Evolutionary conservation across 2,888 invertebrate genomes (phyloP).

Genomic region (Drosophila paucipuncta): DNA sequence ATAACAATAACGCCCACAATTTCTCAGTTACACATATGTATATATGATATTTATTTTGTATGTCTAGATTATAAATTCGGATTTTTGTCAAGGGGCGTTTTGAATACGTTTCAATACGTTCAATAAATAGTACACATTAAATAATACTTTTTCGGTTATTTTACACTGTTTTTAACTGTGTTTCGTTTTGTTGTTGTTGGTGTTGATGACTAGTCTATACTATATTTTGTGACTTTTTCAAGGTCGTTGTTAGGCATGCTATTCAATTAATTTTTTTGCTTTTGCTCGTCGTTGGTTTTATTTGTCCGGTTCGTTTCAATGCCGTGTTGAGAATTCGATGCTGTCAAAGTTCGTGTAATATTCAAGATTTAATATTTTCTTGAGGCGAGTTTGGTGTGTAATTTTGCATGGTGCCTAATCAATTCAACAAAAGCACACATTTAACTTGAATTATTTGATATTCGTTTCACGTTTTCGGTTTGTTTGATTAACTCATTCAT

Average conservation of each 20-base stretch:
- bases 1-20: constrained; percentile 58
- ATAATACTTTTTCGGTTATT: constrained; percentile 64
- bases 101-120: constrained; percentile 27
- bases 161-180: constrained; percentile 50
- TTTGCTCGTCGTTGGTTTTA: constrained; percentile 6
- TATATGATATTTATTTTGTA: not conserved
- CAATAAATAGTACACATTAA: constrained; percentile 67
- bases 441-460: constrained; percentile 13
- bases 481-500: constrained; percentile 12
- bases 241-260: constrained; percentile 44
- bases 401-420: not conserved
- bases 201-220: constrained; percentile 64
- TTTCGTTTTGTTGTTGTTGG: constrained; percentile 27
- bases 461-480: constrained; percentile 58
- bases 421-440: not conserved
- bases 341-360: constrained; percentile 20
- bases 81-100: constrained; percentile 48
- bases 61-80: constrained; percentile 62
- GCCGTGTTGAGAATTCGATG: constrained; percentile 17
- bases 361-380: constrained; percentile 4
- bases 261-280: not conserved
- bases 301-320: constrained; percentile 24
- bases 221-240: constrained; percentile 45
- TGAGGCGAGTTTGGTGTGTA: not conserved
- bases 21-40: constrained; percentile 9